Evolutionary conservation across 2,797 vertebrate species (phyloP).

Genomic region (Numenius phaeopus): DNA sequence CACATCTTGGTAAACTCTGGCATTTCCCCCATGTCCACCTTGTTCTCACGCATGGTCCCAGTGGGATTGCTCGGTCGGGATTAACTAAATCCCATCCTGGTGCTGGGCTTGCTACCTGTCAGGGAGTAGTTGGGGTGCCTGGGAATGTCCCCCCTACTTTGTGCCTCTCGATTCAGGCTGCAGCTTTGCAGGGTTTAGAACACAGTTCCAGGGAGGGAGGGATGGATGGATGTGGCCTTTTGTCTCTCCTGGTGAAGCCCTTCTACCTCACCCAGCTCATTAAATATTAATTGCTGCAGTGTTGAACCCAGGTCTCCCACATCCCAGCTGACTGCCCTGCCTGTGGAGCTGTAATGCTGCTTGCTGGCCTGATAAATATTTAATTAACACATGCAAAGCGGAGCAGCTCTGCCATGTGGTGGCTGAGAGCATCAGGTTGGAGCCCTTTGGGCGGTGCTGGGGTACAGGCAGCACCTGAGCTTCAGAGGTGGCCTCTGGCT

Average conservation of each 20-base stretch:
- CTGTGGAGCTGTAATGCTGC: background rate
- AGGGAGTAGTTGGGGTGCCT: background rate
- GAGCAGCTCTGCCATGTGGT: background rate
- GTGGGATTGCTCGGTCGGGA: background rate
- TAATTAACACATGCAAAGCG: accelerated
- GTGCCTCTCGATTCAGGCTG: background rate
- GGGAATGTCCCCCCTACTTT: accelerated
- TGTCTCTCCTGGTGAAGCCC: background rate
- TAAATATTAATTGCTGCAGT: background rate
- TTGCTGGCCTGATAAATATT: background rate
- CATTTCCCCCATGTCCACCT: accelerated
- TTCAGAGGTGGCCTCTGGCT: background rate
- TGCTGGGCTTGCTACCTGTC: background rate
- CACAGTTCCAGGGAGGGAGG: no score
- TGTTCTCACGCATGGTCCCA: accelerated
- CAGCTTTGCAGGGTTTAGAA: background rate
- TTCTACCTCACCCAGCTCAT: background rate
- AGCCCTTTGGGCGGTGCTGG: background rate
- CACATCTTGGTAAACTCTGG: background rate
- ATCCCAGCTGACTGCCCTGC: background rate
- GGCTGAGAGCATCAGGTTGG: background rate
- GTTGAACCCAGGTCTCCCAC: background rate
- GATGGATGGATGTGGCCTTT: background rate
- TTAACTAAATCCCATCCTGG: background rate
- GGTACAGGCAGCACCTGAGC: background rate